Percentiles rank a stretch among this genome's conserved stretches.
phyloP scores from a whole-genome alignment of 1,140 invertebrate genomes.

The Berghia stephanieae region DNA sequence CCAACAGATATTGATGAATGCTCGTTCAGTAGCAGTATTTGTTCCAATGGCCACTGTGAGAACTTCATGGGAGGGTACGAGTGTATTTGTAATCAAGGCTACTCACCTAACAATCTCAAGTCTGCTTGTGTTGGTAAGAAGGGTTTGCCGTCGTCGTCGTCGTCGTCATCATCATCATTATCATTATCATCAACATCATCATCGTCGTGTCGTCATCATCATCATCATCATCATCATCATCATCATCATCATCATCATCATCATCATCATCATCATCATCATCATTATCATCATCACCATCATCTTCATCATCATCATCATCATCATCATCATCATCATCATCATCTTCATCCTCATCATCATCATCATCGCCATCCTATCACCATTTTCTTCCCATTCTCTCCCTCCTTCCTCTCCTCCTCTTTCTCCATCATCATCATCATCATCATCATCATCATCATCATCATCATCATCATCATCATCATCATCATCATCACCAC shows the following conservation, averaged over 20 bases:
- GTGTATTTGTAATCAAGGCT: slow-evolving; percentile 80
- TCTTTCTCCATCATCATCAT: not conserved
- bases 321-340: not conserved
- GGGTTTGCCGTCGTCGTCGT: no score
- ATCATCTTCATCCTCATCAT: no score
- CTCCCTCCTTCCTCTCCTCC: not conserved
- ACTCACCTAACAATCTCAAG: slow-evolving; percentile 83
- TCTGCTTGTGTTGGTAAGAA: slow-evolving; percentile 84
- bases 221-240: not conserved
- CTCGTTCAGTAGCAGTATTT: slow-evolving; percentile 75
- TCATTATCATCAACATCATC: no score
- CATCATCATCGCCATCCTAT: no score
- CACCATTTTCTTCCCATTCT: no score
- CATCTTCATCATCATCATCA: not conserved
- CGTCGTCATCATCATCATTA: not conserved
- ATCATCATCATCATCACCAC: not conserved
- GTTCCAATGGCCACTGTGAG: slow-evolving; percentile 76
- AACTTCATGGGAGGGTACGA: slow-evolving; percentile 67
- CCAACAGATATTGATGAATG: slow-evolving; percentile 65
- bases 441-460: not conserved
- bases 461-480: not conserved
- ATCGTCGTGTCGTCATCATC: no score
- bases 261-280: not conserved
- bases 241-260: not conserved
- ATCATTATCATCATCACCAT: no score